A percentile compares a stretch with the other conserved stretches of the same genome.
Evolutionary conservation across 2,797 vertebrate genomes (phyloP).

Genomic region (Discoglossus pictus): DNA sequence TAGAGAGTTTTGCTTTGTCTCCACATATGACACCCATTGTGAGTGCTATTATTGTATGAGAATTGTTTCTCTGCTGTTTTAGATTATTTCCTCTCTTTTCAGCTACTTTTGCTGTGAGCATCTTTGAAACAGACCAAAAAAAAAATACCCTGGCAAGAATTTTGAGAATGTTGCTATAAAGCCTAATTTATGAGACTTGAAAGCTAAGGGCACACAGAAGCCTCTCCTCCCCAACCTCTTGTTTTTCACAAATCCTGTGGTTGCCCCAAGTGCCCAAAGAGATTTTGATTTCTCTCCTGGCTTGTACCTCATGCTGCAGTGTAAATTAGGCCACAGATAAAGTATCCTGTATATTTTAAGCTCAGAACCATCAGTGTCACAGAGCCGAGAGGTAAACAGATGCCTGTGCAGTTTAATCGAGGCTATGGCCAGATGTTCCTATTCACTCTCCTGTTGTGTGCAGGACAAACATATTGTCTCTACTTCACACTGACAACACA

Average conservation of each 20-base stretch:
- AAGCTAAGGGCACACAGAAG: slow-evolving; percentile 43
- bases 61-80: no score
- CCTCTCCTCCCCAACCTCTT: slow-evolving; percentile 46
- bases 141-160: slow-evolving; percentile 38
- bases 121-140: background rate
- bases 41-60: background rate
- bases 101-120: no score
- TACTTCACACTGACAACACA: slow-evolving; percentile 76
- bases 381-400: slow-evolving; percentile 87
- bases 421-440: slow-evolving; percentile 80
- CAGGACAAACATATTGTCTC: slow-evolving; percentile 75
- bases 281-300: slow-evolving; percentile 60
- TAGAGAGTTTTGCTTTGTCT: slow-evolving; percentile 13
- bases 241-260: slow-evolving; percentile 51
- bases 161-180: slow-evolving; percentile 14
- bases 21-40: background rate
- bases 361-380: slow-evolving; percentile 86
- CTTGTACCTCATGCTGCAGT: slow-evolving; percentile 64
- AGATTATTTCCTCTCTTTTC: no score
- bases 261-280: slow-evolving; percentile 59
- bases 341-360: slow-evolving; percentile 76
- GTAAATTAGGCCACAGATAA: slow-evolving; percentile 82
- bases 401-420: slow-evolving; percentile 76
- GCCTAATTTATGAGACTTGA: slow-evolving; percentile 43
- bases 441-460: slow-evolving; percentile 68